These are phyloP conservation scores for Hozukius guyotensis DNA, from an alignment of 2,797 vertebrate species.

Conservation along the genomic window DNA sequence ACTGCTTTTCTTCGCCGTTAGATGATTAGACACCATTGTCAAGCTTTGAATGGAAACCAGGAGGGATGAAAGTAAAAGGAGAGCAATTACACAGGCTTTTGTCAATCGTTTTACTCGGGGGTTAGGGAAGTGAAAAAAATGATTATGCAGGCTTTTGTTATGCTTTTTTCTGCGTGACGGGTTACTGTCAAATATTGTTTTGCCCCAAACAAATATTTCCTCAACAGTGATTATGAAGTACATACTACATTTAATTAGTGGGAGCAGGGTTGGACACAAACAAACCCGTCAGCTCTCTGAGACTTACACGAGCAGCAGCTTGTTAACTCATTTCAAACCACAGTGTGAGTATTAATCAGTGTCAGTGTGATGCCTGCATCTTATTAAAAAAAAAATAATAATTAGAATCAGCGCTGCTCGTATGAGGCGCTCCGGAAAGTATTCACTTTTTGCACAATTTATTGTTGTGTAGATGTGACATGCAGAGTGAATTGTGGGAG, in stretches of 20 bases:
- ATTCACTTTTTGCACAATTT: neutral
- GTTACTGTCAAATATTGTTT: constrained; percentile 65
- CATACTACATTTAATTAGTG: constrained; percentile 63
- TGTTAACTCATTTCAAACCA: constrained; percentile 40
- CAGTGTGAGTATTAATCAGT: constrained; percentile 30
- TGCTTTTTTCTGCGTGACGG: constrained; percentile 30
- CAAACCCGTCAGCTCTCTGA: constrained; percentile 46
- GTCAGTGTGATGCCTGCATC: constrained; percentile 10
- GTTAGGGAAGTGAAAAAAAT: constrained; percentile 56
- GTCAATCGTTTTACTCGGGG: constrained; percentile 64
- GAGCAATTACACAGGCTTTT: constrained; percentile 72
- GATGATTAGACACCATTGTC: constrained; percentile 76
- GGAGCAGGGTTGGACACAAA: constrained; percentile 29
- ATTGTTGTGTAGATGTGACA: neutral
- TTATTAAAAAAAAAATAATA: constrained; percentile 10
- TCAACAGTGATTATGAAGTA: constrained; percentile 59
- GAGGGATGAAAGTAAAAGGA: constrained; percentile 69
- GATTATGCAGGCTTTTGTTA: constrained; percentile 62
- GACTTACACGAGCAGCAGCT: constrained; percentile 41
- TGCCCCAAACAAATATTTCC: constrained; percentile 62
- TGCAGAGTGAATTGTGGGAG: neutral
- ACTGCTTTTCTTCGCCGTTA: constrained; percentile 67
- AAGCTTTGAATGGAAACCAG: constrained; percentile 70
- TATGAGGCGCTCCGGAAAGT: neutral
- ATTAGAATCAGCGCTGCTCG: neutral